A percentile compares a stretch with the other conserved stretches of the same genome.
phyloP scores from a whole-genome alignment of 2,888 invertebrate genomes.

The Drepanosiphum platanoidis region DNA sequence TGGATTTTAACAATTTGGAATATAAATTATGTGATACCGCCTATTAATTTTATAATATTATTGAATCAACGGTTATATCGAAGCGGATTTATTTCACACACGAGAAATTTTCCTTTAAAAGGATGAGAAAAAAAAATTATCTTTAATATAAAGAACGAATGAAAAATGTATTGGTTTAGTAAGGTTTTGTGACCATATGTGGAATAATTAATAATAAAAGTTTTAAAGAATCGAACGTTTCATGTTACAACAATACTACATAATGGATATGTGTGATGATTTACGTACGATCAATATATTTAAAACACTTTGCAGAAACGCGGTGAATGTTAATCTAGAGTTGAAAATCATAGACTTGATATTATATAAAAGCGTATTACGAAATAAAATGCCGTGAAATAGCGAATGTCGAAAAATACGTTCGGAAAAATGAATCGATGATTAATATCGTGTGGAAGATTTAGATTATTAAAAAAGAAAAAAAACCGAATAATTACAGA shows the following conservation, averaged over 20 bases:
- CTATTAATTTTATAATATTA: too few species aligned
- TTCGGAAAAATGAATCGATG: neutral
- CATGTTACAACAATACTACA: neutral
- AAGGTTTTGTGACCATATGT: too few species aligned
- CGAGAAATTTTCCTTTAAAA: too few species aligned
- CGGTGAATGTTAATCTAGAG: neutral
- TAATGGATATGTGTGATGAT: neutral
- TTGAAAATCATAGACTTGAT: neutral
- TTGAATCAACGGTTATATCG: too few species aligned
- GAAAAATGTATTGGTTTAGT: too few species aligned
- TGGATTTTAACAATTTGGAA: too few species aligned
- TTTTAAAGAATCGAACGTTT: neutral
- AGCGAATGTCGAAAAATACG: neutral
- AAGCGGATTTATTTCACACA: too few species aligned
- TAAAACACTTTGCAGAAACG: neutral
- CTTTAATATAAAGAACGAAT: too few species aligned
- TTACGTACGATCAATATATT: neutral
- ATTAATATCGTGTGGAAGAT: neutral
- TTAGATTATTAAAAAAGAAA: constrained; percentile 12
- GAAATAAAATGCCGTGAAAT: neutral
- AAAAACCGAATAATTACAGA: constrained; percentile 18
- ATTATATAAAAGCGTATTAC: neutral
- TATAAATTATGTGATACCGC: too few species aligned
- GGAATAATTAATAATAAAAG: neutral
- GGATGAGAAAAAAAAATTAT: too few species aligned